Base-by-base conservation (phyloP, 2,797 vertebrate genomes). In the Argyrosomus regius region DNA sequence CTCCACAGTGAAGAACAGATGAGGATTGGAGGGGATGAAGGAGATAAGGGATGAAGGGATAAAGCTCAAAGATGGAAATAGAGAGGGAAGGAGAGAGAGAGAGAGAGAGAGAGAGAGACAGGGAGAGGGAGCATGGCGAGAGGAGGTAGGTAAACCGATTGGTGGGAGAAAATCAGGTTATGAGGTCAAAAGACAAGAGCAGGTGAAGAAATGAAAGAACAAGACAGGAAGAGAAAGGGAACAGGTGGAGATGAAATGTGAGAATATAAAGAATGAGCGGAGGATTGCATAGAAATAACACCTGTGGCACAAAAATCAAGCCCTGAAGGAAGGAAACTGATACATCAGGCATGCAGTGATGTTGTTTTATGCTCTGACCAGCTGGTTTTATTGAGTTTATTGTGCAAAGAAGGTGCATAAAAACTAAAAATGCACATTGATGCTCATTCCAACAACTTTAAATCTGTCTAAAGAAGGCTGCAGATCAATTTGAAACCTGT, bases 21-120 rank as follows among this genome's bases (percentile, higher is more conserved):
- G 89, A 95, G 93, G 95, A 96, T 96, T 95, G 94, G 88, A 93
- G 88, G 78, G 94, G 95, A 96, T 96, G 95, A 96, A 93, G 94
- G 92, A 95, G 94, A 95, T 96, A 94, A 96, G 88, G 93, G 94
- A 95, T 95, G 94, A 95, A 92, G 89, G 91, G 95, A 96, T 96
- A 95, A 96, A 91, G 94, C 89, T 89, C 91, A 93, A 91, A 89
- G 94, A 95, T 93, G 92, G 93, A 94, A 94, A 95, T 88, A 93
- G 90, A 93, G 92, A 93, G 84, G 66, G 79, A 70, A 62, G 53
- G 72, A 85, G 77, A 49, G 78, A 78, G 84, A 70, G 84, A 69
- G 66, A 77, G 59, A 50, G 76, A 56, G 69, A 20, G 70, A 63
- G 56, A 26, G 22, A 68, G 72, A 39, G 31, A 26, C 66, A 53